Conservation (phyloP, 92 coral and sea anemone genomes). For the Porites divaricata region DNA sequence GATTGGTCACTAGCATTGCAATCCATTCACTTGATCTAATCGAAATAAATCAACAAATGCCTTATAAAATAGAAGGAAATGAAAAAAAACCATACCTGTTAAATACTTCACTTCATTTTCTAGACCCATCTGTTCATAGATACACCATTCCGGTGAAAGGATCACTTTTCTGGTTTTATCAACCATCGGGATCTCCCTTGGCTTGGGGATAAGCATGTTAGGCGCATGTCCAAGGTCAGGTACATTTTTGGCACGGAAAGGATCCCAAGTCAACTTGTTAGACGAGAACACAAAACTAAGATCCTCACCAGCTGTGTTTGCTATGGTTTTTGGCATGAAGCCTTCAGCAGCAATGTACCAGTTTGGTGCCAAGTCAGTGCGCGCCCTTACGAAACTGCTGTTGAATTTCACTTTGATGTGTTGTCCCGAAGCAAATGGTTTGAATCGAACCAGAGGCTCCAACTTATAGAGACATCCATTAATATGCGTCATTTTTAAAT, state of each 20-base stretch:
- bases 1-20: no score
- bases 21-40: no score
- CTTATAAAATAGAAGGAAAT: no score
- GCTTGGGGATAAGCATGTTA: slow-evolving; percentile 77
- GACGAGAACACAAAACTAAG: slow-evolving; percentile 57
- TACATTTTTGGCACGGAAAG: slow-evolving; percentile 39
- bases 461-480: slow-evolving; percentile 10
- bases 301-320: slow-evolving; percentile 76
- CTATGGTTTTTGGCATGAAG: slow-evolving; percentile 54
- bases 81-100: slow-evolving; percentile 2
- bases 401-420: slow-evolving; percentile 23
- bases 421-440: background rate
- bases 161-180: slow-evolving; percentile 54
- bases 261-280: slow-evolving; percentile 23
- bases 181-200: slow-evolving; percentile 54
- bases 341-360: slow-evolving; percentile 83
- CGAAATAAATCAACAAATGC: no score
- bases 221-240: slow-evolving; percentile 45
- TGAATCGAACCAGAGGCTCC: background rate
- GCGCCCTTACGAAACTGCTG: slow-evolving; percentile 58
- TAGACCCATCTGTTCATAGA: slow-evolving; percentile 55
- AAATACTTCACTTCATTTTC: slow-evolving; percentile 61
- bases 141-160: slow-evolving; percentile 62
- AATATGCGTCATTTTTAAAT: slow-evolving; percentile 1
- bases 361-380: slow-evolving; percentile 80